Conservation (phyloP, 2,113 vertebrate genomes). For the Mirounga angustirostris region DNA sequence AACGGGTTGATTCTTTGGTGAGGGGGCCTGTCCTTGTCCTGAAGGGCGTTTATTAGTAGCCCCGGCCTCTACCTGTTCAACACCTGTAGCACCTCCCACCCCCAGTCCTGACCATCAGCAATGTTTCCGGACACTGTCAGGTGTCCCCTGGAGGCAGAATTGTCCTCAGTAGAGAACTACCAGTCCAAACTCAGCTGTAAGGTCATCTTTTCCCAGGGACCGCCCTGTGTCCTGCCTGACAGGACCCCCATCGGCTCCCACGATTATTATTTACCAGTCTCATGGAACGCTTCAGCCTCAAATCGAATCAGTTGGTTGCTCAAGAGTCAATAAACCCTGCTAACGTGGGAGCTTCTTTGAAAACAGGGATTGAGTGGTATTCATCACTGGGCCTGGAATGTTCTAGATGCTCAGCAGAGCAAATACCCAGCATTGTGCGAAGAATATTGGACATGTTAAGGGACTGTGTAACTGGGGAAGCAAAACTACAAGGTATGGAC, state of each 20-base stretch:
- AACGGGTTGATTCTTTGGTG: background rate
- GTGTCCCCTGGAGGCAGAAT: background rate
- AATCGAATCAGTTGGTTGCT: background rate
- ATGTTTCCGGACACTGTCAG: background rate
- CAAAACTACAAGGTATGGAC: background rate
- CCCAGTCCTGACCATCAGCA: background rate
- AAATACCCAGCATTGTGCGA: background rate
- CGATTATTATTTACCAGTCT: background rate
- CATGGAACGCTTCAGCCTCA: background rate
- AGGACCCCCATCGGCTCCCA: rapidly evolving
- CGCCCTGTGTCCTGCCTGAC: background rate
- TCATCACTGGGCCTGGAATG: background rate
- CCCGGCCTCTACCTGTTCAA: rapidly evolving
- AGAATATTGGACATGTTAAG: background rate
- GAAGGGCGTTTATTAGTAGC: rapidly evolving
- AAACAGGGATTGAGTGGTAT: background rate
- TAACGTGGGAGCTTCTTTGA: background rate
- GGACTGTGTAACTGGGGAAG: background rate
- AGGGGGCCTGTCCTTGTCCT: background rate
- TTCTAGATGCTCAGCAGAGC: background rate
- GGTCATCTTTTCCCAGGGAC: background rate
- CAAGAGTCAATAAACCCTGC: background rate
- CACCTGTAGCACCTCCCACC: too few species aligned
- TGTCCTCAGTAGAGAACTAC: background rate
- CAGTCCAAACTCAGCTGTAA: background rate